Conservation (phyloP, 2,113 vertebrate species). For the Diadophis punctatus region DNA sequence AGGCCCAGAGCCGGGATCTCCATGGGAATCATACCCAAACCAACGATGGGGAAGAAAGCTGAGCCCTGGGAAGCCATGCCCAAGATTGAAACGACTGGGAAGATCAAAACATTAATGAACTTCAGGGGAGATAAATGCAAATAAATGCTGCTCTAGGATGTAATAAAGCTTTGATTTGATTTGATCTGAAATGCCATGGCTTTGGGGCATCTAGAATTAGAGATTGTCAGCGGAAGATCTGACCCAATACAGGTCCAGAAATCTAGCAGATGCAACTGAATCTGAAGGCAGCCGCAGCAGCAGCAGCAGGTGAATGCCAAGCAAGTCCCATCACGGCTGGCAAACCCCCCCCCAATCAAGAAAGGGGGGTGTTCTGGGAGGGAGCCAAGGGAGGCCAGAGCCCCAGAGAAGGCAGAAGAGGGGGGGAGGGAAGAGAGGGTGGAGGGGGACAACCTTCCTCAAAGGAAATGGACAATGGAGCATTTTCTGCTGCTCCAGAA, state of each 20-base stretch:
- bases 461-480: neutral
- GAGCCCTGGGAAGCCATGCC: neutral
- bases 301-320: neutral
- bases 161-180: neutral
- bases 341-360: neutral
- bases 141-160: neutral
- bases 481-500: neutral
- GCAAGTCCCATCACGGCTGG: neutral
- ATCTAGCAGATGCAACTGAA: neutral
- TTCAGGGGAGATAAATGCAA: neutral
- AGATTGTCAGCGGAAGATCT: neutral
- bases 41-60: neutral
- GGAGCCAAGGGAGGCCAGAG: neutral
- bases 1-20: too few relatives aligned
- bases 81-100: neutral
- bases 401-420: neutral
- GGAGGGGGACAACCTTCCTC: neutral
- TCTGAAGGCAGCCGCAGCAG: neutral
- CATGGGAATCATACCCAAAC: neutral
- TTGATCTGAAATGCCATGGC: neutral
- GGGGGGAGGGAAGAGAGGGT: too few relatives aligned
- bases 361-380: neutral
- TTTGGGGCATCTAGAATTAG: neutral
- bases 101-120: neutral
- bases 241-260: neutral